Base-by-base conservation (phyloP, 2,113 vertebrate genomes). In the Catharus fuscescens region DNA sequence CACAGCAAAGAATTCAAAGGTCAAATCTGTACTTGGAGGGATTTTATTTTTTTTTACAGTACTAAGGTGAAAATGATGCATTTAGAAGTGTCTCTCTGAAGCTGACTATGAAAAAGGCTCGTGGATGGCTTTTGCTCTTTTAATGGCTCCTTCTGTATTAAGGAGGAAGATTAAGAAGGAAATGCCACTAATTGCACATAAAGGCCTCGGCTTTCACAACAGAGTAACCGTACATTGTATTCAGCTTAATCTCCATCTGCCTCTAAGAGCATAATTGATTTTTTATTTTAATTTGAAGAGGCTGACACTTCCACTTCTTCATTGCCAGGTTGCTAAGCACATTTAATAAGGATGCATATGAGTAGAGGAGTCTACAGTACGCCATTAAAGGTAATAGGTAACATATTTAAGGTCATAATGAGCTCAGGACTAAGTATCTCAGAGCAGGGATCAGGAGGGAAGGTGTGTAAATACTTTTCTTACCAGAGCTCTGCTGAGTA, bases 261-360 rank as follows among this genome's bases (percentile, higher is more conserved):
- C 84, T 78, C 69, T 96, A 90, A 90, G 94, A 91, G 72, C 62
- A 40, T 88, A 97, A 97, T 72, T 80, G 95, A 96, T 95, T 95
- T 94, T 95, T 96, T 95, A 94, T 91, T 94, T 81, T 88, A 74
- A 94, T 82, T 93, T 96, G 64, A 70, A 91, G 95, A 90, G 88
- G 32, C 44, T 92, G 93, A 91, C 95, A 66, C 72, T 93, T 92
- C 52, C 15, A 48, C 52, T 96, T 88, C 88, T 95, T 94, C 72
- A 60, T 34, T 76, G 86, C 88, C 76, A 86, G 67, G 60, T 88
- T 95, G 88, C 90, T 90, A 90, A 90, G 90, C 48, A 45, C 82
- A 38, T 78, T 92, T 94, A 88, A 78, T 90, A 95, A 67, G 72
- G 86, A 53, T 14, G 44, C 6, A 4, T 88, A 34, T 8, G 76